A percentile compares a stretch with the other conserved stretches of the same genome.
phyloP scores from a whole-genome alignment of 2,888 invertebrate species.

The Rhagonycha fulva region DNA sequence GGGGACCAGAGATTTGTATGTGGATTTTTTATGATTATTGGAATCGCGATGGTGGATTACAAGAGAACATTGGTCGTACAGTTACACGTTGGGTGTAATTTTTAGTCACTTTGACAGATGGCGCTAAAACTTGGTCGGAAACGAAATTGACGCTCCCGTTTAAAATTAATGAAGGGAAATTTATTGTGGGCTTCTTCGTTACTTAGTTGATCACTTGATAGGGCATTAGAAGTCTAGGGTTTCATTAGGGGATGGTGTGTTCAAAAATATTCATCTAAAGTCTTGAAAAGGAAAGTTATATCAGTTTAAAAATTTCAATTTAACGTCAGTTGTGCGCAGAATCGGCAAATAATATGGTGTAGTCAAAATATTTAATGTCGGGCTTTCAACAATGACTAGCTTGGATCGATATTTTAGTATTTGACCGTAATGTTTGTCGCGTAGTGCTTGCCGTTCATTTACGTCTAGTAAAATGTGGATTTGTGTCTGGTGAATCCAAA shows the following conservation, averaged over 20 bases:
- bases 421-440: conserved; percentile 54
- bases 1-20: neutral
- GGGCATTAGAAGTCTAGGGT: neutral
- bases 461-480: conserved; percentile 48
- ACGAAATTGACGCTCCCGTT: neutral
- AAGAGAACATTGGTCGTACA: neutral
- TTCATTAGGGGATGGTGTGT: neutral
- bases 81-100: neutral
- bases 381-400: conserved; percentile 57
- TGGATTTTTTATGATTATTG: neutral
- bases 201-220: neutral
- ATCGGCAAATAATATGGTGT: neutral
- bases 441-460: conserved; percentile 46
- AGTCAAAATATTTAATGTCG: conserved; percentile 54
- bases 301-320: neutral
- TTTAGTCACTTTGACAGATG: neutral
- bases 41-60: neutral
- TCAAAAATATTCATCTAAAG: neutral
- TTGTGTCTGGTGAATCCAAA: conserved; percentile 44
- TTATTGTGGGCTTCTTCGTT: neutral
- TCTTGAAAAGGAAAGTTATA: neutral
- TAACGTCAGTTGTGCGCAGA: neutral
- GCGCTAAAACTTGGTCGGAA: neutral
- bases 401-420: conserved; percentile 64
- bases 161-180: neutral